These are phyloP conservation scores for Xiphophorus maculatus DNA, from an alignment of 2,113 vertebrate species.

Conservation along the genomic window DNA sequence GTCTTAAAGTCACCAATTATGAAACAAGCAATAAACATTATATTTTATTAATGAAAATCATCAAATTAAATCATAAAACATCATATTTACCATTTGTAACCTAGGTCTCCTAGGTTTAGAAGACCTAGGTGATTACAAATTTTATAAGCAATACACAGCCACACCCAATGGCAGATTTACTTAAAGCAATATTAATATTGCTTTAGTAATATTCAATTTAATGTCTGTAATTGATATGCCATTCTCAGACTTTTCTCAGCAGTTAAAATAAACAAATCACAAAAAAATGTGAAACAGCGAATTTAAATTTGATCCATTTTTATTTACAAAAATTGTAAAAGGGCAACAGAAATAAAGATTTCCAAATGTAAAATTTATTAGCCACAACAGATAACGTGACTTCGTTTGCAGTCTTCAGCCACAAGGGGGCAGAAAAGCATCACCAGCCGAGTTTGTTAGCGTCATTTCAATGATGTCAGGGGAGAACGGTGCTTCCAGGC, in stretches of 20 bases:
- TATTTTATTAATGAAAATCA: no score
- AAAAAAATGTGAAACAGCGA: no score
- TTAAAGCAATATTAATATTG: background rate
- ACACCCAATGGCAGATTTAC: background rate
- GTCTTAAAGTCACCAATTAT: no score
- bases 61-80: no score
- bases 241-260: no score
- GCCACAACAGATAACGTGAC: no score
- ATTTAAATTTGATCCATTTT: background rate
- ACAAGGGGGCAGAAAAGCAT: constrained; percentile 37
- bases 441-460: background rate
- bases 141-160: background rate
- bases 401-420: constrained; percentile 40
- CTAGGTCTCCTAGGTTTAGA: no score
- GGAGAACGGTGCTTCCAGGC: constrained; percentile 27
- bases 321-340: background rate
- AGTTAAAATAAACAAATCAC: no score
- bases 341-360: background rate
- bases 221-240: no score
- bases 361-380: no score
- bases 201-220: background rate
- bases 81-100: no score
- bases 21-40: no score
- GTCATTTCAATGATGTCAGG: constrained; percentile 6
- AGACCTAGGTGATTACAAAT: background rate